Percentiles rank a stretch among this genome's conserved stretches.
These are phyloP conservation scores for Protonemura montana DNA, from an alignment of 2,888 invertebrate genomes.

Conservation along the genomic window DNA sequence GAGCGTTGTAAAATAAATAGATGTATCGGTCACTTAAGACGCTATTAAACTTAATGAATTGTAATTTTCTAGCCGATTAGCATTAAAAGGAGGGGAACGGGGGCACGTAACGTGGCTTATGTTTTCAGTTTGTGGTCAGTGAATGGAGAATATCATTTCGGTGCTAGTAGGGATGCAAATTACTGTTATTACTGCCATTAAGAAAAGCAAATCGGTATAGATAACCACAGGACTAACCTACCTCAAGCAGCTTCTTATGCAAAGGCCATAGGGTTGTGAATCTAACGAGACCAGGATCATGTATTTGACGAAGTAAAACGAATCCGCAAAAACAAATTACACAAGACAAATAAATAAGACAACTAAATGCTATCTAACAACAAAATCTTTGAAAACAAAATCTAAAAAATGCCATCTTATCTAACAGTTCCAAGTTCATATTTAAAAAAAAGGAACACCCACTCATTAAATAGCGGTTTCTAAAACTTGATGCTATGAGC, in stretches of 20 bases:
- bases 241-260: conserved; percentile 34
- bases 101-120: background rate
- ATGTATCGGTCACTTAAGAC: background rate
- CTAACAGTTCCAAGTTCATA: background rate
- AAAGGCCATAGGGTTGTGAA: background rate
- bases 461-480: background rate
- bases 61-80: background rate
- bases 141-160: background rate
- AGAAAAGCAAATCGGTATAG: conserved; percentile 41
- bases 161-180: conserved; percentile 45
- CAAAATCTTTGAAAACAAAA: background rate
- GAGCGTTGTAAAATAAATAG: background rate
- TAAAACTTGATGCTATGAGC: background rate
- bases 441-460: background rate
- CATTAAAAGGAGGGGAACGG: background rate
- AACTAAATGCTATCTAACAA: background rate
- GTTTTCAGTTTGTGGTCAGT: background rate
- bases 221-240: conserved; percentile 44
- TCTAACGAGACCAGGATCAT: too few species aligned
- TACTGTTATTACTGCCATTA: conserved; percentile 48
- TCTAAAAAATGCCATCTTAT: background rate
- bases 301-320: too few species aligned
- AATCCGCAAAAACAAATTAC: too few species aligned
- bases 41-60: background rate
- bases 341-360: too few species aligned